Percentiles rank a stretch among this genome's conserved stretches.
These are phyloP conservation scores for Galemys pyrenaicus DNA, from an alignment of 2,113 vertebrate species.

Conservation along the genomic window DNA sequence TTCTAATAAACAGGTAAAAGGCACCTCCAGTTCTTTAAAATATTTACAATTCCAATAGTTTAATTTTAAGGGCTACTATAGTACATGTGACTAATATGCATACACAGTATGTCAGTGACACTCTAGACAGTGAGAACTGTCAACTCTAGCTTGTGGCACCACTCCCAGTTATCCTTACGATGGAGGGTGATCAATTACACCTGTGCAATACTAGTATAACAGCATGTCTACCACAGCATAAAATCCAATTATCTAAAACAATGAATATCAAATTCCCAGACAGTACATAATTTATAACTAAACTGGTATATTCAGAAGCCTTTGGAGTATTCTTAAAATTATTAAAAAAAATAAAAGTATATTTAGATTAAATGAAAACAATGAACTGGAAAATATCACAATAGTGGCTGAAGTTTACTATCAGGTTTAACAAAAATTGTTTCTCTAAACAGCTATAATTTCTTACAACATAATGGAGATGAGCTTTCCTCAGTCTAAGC, in stretches of 20 bases:
- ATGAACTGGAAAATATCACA: conserved; percentile 54
- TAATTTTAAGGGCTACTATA: conserved; percentile 57
- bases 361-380: conserved; percentile 75
- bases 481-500: conserved; percentile 64
- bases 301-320: conserved; percentile 64
- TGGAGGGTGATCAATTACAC: background rate
- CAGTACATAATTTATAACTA: conserved; percentile 71
- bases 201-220: conserved; percentile 43
- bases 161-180: conserved; percentile 9
- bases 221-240: conserved; percentile 61
- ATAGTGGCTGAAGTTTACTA: conserved; percentile 73
- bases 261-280: conserved; percentile 54
- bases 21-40: conserved; percentile 83
- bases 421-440: conserved; percentile 63
- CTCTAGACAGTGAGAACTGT: conserved; percentile 52
- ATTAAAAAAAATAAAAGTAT: conserved; percentile 76
- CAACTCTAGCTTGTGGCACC: conserved; percentile 67
- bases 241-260: conserved; percentile 70
- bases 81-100: conserved; percentile 61
- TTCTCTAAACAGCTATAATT: conserved; percentile 65
- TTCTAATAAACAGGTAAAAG: conserved; percentile 81
- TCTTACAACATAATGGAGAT: conserved; percentile 67
- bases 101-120: conserved; percentile 71
- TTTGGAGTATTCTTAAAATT: conserved; percentile 77
- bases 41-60: conserved; percentile 71